A percentile compares a stretch with the other conserved stretches of the same genome.
Conservation (phyloP, 2,888 invertebrate genomes). For the Dynastes maya region DNA sequence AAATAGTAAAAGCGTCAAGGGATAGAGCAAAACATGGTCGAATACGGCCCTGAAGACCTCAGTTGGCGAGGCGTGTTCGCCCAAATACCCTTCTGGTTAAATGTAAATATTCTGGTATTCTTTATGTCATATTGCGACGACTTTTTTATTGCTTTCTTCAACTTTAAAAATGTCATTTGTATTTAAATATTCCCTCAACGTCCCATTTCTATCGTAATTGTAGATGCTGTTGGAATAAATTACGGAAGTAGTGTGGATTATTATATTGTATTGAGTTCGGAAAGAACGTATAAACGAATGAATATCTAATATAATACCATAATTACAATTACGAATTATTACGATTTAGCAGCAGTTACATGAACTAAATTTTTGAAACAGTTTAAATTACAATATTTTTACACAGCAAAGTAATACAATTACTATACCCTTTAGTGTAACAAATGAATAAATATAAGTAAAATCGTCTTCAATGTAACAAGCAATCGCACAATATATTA, state of each 20-base stretch:
- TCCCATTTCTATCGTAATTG: constrained; percentile 62
- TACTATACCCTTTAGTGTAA: no score
- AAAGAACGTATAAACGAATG: no score
- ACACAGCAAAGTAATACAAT: no score
- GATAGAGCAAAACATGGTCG: neutral
- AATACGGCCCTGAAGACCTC: constrained; percentile 47
- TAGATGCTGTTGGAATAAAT: constrained; percentile 53
- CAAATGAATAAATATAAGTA: no score
- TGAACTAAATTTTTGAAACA: no score
- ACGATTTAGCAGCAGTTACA: no score
- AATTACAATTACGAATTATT: no score
- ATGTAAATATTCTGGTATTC: constrained; percentile 63
- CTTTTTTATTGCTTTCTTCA: constrained; percentile 62
- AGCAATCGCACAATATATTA: no score
- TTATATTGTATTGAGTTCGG: neutral
- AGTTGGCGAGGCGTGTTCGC: constrained; percentile 49
- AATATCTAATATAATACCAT: no score
- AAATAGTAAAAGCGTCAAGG: neutral
- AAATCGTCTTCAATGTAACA: no score
- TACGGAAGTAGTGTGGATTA: constrained; percentile 20
- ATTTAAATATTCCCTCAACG: constrained; percentile 62
- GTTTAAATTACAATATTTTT: no score
- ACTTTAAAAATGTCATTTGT: constrained; percentile 65
- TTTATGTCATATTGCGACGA: constrained; percentile 63
- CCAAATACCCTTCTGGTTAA: constrained; percentile 54